These are phyloP conservation scores for Plebejus argus DNA, from an alignment of 2,888 invertebrate species.

Conservation along the genomic window DNA sequence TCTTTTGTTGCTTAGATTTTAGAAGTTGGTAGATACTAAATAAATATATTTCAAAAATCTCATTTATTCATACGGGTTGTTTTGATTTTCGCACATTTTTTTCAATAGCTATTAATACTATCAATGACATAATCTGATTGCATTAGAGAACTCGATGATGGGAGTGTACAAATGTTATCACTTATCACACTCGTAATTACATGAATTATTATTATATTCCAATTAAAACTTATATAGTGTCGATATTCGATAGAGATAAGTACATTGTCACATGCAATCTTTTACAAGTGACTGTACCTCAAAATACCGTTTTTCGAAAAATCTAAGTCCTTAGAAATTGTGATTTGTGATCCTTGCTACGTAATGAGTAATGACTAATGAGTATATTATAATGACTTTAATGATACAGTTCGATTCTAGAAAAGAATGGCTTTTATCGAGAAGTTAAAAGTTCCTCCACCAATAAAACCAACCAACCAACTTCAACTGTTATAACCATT, in stretches of 20 bases:
- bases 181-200: not conserved
- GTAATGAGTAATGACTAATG: no score
- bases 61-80: no score
- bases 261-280: not conserved
- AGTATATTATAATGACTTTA: no score
- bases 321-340: not conserved
- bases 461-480: not conserved
- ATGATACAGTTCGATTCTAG: no score
- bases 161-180: not conserved
- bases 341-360: not conserved
- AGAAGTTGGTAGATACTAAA: no score
- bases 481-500: not conserved
- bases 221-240: not conserved
- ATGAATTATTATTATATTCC: not conserved
- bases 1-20: no score
- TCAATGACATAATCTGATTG: not conserved
- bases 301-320: not conserved
- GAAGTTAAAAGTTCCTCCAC: no score
- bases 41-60: no score
- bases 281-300: no score
- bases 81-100: no score
- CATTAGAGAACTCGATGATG: not conserved
- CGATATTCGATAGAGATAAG: not conserved
- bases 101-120: no score
- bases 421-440: not conserved